phyloP scores from a whole-genome alignment of 2,797 vertebrate genomes.

The Neosilurus mollespiculum region DNA sequence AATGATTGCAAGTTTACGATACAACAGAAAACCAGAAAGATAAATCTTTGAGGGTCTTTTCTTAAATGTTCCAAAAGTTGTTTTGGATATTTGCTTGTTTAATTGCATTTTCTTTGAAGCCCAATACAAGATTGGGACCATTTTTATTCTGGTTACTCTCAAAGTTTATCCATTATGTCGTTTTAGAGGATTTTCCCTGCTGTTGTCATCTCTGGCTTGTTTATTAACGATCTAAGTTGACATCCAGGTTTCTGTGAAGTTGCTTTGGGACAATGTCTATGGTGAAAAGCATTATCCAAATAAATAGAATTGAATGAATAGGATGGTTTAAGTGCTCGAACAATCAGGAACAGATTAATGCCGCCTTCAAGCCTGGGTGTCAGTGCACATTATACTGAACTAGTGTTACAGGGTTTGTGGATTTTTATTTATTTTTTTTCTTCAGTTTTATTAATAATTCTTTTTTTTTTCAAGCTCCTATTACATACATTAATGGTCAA shows the following conservation, averaged over 20 bases:
- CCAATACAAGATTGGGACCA: not conserved
- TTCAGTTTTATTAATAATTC: not conserved
- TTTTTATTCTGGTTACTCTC: not conserved
- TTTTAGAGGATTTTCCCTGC: not conserved
- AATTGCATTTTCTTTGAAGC: not conserved
- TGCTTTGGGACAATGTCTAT: not conserved
- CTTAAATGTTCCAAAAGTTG: not conserved
- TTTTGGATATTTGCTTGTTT: not conserved
- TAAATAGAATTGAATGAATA: not conserved
- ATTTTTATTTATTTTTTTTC: slow-evolving; percentile 1
- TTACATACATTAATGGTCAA: not conserved
- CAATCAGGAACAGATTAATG: not conserved
- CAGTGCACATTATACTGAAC: not conserved
- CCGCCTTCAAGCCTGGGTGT: not conserved
- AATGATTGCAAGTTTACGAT: not conserved
- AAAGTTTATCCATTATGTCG: not conserved
- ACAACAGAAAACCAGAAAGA: not conserved
- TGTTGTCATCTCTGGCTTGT: not conserved
- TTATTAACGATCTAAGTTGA: slow-evolving; percentile 1
- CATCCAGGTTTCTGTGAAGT: not conserved
- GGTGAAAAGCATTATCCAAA: too few species aligned
- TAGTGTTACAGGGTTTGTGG: not conserved
- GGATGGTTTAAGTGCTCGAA: not conserved
- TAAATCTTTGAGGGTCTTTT: too few species aligned
- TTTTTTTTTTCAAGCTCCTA: not conserved